These are phyloP conservation scores for Aphidius ervi DNA, from an alignment of 1,140 invertebrate species.

Conservation along the genomic window DNA sequence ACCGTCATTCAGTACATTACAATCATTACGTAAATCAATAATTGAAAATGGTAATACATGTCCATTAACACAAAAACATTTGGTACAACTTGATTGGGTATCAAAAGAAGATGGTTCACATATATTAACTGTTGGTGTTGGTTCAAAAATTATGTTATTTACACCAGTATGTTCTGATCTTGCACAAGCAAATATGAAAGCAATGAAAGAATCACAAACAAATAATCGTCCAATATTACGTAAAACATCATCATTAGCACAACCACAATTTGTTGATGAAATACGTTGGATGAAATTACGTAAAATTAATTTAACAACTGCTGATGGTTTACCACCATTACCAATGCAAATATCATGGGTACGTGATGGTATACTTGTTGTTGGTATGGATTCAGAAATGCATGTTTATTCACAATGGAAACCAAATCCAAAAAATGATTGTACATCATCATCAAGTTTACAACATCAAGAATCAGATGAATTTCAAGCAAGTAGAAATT, in stretches of 20 bases:
- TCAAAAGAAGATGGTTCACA: slow-evolving; percentile 98
- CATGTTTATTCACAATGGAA: slow-evolving; percentile 99
- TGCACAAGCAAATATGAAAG: slow-evolving; percentile 86
- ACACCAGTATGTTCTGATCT: slow-evolving; percentile 83
- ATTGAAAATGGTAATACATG: slow-evolving; percentile 88
- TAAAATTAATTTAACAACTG: slow-evolving; percentile 86
- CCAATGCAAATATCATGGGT: slow-evolving; percentile 99
- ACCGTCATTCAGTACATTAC: slow-evolving; percentile 87
- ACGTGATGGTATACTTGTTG: slow-evolving; percentile 92
- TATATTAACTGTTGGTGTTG: slow-evolving; percentile 93
- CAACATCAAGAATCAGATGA: slow-evolving; percentile 60
- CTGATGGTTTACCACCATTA: slow-evolving; percentile 90
- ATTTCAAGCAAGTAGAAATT: slow-evolving; percentile 67
- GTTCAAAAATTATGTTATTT: slow-evolving; percentile 83
- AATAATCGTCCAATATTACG: slow-evolving; percentile 77
- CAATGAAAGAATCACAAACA: slow-evolving; percentile 77
- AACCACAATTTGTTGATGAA: slow-evolving; percentile 79
- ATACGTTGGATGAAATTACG: slow-evolving; percentile 95
- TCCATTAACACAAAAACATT: slow-evolving; percentile 79
- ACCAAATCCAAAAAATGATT: slow-evolving; percentile 59
- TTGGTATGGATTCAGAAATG: slow-evolving; percentile 99
- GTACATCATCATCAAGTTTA: slow-evolving; percentile 41
- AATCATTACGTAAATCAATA: slow-evolving; percentile 82
- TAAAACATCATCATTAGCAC: slow-evolving; percentile 81
- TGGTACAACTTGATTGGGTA: slow-evolving; percentile 97